Percentiles rank a stretch among this genome's conserved stretches.
Evolutionary conservation across 37 sponge, comb jelly and placozoan species (phyloP).

Genomic region (Aplysina aerophoba): DNA sequence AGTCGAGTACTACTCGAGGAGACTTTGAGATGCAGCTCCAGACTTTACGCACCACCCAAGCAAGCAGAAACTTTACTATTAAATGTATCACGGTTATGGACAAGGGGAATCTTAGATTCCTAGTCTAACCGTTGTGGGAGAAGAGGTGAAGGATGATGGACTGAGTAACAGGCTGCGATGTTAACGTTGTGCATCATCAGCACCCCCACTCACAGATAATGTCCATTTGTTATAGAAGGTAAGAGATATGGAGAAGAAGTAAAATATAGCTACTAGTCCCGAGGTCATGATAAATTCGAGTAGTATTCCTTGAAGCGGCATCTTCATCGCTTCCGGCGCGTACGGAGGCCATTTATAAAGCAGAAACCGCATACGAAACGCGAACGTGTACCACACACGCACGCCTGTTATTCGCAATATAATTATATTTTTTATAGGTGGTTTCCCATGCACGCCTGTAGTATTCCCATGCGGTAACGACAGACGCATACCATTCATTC

Average conservation of each 20-base stretch:
- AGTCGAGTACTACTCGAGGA: conserved; percentile 48
- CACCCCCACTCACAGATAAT: conserved; percentile 78
- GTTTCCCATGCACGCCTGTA: too few species aligned
- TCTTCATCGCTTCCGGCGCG: too few species aligned
- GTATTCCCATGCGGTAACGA: too few species aligned
- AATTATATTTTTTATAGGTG: too few species aligned
- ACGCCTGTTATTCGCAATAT: neutral
- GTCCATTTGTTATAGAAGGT: conserved; percentile 99
- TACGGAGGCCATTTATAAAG: neutral
- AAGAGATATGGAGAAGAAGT: conserved; percentile 88
- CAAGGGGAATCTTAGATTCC: conserved; percentile 79
- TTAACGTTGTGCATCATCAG: neutral
- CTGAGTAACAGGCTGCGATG: neutral
- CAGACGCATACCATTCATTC: too few species aligned
- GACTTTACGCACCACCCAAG: conserved; percentile 65
- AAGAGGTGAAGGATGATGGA: neutral
- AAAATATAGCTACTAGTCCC: conserved; percentile 81
- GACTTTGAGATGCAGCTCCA: neutral
- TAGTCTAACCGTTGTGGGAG: conserved; percentile 2
- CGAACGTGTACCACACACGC: neutral
- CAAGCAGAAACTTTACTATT: conserved; percentile 74
- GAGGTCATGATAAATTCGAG: conserved; percentile 40
- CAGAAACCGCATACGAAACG: neutral
- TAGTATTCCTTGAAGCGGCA: neutral
- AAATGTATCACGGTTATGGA: conserved; percentile 86